Evolutionary conservation across 1,140 invertebrate species (phyloP).

Genomic region (Limonius californicus): DNA sequence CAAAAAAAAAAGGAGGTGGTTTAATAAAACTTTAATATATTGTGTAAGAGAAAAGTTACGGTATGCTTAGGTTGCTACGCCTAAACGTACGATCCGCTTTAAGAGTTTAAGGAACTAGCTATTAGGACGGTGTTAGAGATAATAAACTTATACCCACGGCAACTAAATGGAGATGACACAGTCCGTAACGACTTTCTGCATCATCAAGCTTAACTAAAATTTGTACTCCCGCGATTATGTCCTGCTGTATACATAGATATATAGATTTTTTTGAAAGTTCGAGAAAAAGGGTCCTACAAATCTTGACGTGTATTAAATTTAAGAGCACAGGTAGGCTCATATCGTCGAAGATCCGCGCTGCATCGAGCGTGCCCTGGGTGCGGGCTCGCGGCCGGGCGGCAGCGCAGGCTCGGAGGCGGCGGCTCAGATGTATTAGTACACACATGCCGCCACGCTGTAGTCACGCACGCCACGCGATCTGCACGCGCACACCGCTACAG

Average conservation of each 20-base stretch:
- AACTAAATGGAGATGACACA: no score
- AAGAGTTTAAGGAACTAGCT: no score
- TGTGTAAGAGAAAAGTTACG: no score
- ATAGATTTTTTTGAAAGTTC: no score
- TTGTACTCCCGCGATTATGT: neutral
- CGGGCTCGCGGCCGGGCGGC: conserved; percentile 26
- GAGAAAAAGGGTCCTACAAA: neutral
- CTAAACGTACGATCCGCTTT: no score
- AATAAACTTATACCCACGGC: no score
- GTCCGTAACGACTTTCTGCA: no score
- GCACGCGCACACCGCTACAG: conserved; percentile 27
- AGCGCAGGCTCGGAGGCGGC: conserved; percentile 28
- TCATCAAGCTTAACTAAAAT: no score
- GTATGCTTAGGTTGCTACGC: no score
- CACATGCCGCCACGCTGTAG: conserved; percentile 29
- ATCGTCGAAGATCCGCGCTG: conserved; percentile 20
- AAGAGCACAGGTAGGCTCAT: neutral
- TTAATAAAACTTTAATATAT: no score
- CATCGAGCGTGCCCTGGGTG: conserved; percentile 32
- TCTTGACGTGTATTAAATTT: neutral
- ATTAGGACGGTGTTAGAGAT: no score
- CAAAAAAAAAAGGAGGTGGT: neutral
- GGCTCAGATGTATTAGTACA: conserved; percentile 31
- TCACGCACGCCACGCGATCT: conserved; percentile 26
- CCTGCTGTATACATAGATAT: no score